phyloP scores from a whole-genome alignment of 2,797 vertebrate genomes.

The Bradypus variegatus region DNA sequence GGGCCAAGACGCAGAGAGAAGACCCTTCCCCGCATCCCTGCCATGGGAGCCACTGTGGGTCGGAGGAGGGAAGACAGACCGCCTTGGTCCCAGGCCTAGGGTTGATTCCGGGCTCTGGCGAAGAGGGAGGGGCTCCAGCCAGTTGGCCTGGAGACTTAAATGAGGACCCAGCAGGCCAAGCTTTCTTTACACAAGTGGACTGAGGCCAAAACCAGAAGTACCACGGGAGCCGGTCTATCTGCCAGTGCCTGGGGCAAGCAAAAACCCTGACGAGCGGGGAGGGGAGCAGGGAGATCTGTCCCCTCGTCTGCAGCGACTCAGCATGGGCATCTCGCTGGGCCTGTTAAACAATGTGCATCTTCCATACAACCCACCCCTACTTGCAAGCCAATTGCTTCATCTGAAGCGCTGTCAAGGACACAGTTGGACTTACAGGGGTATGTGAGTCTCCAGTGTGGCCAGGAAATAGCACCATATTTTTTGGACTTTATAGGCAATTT shows the following conservation, averaged over 20 bases:
- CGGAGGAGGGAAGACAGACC: neutral
- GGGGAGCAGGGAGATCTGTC: neutral
- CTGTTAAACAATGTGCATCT: neutral
- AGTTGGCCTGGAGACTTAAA: neutral
- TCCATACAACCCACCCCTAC: rapidly evolving
- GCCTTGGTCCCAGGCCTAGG: neutral
- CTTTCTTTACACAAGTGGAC: neutral
- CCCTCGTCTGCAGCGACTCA: neutral
- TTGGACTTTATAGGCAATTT: neutral
- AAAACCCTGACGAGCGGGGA: neutral
- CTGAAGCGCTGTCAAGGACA: neutral
- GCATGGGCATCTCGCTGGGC: neutral
- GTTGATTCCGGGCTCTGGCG: neutral
- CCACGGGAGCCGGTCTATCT: neutral
- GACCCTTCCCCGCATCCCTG: neutral
- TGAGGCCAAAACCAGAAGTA: neutral
- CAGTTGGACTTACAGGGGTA: no score
- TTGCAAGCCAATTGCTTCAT: neutral
- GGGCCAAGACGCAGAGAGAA: neutral
- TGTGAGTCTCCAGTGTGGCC: neutral
- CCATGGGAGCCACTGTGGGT: neutral
- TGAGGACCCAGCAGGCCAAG: neutral
- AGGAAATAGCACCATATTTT: neutral
- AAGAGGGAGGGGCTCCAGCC: neutral
- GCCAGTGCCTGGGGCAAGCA: neutral